Base-by-base conservation (phyloP, 2,888 invertebrate genomes). In the Zele albiditarsus region DNA sequence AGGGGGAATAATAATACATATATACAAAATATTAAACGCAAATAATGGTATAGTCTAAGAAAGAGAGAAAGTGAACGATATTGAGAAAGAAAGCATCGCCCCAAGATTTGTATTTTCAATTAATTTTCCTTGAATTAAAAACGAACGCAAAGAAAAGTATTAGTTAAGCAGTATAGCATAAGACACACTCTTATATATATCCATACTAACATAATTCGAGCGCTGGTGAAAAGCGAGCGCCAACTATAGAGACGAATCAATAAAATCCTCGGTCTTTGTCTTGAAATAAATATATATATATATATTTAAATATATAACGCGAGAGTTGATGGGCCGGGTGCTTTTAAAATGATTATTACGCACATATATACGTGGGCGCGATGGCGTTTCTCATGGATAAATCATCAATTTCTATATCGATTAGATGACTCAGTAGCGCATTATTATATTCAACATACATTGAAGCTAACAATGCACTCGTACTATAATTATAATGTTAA, bases 61-160 rank as follows among this genome's bases (percentile, higher is more conserved):
- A 62, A 68, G 53, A 71, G 73, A 71, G 71, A 60, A 68, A 74
- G 70, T 25, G 77, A 31, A 63, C 69, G 62, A 49, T 23, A 63
- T 69, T 77, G 69, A 65, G 63, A 57, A 31, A 62, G 74, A 73
- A 69, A 75, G 71, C 28, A 20, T 33, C 72, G 33, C 69, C 75
- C 81, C 79, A 81, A 81, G 85, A 85, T 86, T 86, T 84, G 86
- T 82, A 80, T 84, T 85, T 85, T 85, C 86, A 85, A 88, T 87
- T 87, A 87, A 87, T 87, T 86, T 86, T 80, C 53, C 84, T 80
- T 79, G 83, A 84, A 84, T 84, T 84, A 85, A 85, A 83, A 84
- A 82, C 82, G 82, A 84, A 82, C 82, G 82, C 79, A 38, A 78
- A 81, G 79, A 79, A 80, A 14, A 67, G 42, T 28, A 31, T 42